Conservation (phyloP, 1,140 invertebrate species). For the Bicyclus anynana region DNA sequence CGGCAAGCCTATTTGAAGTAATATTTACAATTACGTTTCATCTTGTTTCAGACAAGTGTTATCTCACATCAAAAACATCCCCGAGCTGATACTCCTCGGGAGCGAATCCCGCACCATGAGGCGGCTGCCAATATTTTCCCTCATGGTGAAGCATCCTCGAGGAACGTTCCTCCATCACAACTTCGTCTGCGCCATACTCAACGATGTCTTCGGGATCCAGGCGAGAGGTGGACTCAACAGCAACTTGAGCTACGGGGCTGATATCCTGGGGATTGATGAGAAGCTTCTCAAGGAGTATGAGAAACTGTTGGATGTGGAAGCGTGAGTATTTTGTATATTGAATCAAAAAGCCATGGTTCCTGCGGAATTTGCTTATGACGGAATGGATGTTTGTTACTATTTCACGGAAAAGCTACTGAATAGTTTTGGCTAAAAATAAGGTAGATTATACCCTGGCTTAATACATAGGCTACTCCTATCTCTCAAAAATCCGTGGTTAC, state of each 20-base stretch:
- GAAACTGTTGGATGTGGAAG: constrained; percentile 84
- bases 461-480: no score
- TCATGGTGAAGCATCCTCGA: constrained; percentile 88
- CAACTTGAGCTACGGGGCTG: constrained; percentile 86
- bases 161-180: constrained; percentile 94
- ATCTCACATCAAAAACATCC: constrained; percentile 84
- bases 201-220: constrained; percentile 96
- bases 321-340: constrained; percentile 74
- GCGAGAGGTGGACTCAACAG: constrained; percentile 87
- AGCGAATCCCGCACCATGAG: constrained; percentile 80
- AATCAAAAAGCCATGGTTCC: no score
- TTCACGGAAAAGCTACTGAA: no score
- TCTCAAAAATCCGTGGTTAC: no score
- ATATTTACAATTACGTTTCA: not conserved
- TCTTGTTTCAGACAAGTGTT: constrained; percentile 83
- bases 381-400: no score
- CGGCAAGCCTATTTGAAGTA: no score
- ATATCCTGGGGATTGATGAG: constrained; percentile 89
- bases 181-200: constrained; percentile 91
- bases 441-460: no score
- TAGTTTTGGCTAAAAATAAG: no score
- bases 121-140: constrained; percentile 90
- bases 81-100: constrained; percentile 90
- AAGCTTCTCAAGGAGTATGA: constrained; percentile 87
- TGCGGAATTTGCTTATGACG: no score